Percentiles rank a stretch among this genome's conserved stretches.
Evolutionary conservation across 2,113 vertebrate species (phyloP).

Genomic region (Salvelinus namaycush): DNA sequence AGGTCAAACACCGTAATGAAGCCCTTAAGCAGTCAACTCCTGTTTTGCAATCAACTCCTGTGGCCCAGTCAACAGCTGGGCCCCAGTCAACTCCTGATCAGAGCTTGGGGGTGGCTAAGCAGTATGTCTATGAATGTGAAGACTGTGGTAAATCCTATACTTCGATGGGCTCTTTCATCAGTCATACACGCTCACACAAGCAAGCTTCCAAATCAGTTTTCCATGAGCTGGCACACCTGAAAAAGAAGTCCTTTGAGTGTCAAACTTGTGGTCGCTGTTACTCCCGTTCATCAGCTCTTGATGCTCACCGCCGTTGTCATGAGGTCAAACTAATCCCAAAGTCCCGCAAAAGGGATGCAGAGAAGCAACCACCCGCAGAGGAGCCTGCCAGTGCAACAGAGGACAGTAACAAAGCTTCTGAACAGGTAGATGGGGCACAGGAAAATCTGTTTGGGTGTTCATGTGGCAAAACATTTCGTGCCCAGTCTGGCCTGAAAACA

Average conservation of each 20-base stretch:
- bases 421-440: slow-evolving; percentile 12
- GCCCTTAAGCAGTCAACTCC: slow-evolving; percentile 44
- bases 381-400: slow-evolving; percentile 24
- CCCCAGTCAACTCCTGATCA: neutral
- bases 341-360: slow-evolving; percentile 42
- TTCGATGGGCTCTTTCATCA: slow-evolving; percentile 70
- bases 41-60: neutral
- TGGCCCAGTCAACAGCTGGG: neutral
- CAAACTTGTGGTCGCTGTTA: slow-evolving; percentile 75
- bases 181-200: slow-evolving; percentile 74
- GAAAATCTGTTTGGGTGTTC: slow-evolving; percentile 62
- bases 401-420: slow-evolving; percentile 19
- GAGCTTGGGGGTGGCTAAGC: slow-evolving; percentile 44
- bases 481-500: slow-evolving; percentile 64
- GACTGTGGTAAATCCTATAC: slow-evolving; percentile 74
- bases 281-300: slow-evolving; percentile 77
- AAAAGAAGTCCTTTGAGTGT: slow-evolving; percentile 78
- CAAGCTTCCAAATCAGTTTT: slow-evolving; percentile 75
- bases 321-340: slow-evolving; percentile 75
- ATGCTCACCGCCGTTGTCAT: slow-evolving; percentile 79
- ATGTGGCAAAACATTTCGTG: slow-evolving; percentile 71
- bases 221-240: slow-evolving; percentile 70
- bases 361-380: slow-evolving; percentile 13
- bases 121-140: slow-evolving; percentile 62
- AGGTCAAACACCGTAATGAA: slow-evolving; percentile 54